phyloP scores from a whole-genome alignment of 2,113 vertebrate species.

The Microcebus murinus region DNA sequence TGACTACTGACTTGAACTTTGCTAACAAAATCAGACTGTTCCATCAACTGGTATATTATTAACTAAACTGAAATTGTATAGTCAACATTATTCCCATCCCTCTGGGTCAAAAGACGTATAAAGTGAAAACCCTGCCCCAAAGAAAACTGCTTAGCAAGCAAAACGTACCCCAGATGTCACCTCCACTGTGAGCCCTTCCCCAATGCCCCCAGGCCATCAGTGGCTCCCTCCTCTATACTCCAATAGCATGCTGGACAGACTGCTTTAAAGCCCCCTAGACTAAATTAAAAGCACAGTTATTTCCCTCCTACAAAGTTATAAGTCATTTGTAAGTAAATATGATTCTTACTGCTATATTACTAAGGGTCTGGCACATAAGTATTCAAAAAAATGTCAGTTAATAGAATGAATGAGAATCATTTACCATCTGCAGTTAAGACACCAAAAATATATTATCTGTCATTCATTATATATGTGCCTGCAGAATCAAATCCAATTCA shows the following conservation, averaged over 20 bases:
- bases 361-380: neutral
- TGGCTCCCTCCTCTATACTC: neutral
- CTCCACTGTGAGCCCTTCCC: neutral
- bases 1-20: neutral
- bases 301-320: neutral
- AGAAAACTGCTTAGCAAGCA: neutral
- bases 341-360: neutral
- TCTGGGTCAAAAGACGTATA: neutral
- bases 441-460: neutral
- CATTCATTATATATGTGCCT: neutral
- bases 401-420: neutral
- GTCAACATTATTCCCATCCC: neutral
- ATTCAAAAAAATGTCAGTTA: neutral
- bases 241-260: neutral
- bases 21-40: neutral
- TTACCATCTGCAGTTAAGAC: neutral
- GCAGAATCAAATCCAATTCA: neutral
- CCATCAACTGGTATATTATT: neutral
- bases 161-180: neutral
- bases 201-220: neutral
- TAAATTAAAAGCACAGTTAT: neutral
- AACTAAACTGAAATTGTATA: neutral
- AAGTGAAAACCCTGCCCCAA: neutral
- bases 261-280: neutral
- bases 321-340: neutral